phyloP scores from a whole-genome alignment of 2,113 vertebrate genomes.

The Rana temporaria region DNA sequence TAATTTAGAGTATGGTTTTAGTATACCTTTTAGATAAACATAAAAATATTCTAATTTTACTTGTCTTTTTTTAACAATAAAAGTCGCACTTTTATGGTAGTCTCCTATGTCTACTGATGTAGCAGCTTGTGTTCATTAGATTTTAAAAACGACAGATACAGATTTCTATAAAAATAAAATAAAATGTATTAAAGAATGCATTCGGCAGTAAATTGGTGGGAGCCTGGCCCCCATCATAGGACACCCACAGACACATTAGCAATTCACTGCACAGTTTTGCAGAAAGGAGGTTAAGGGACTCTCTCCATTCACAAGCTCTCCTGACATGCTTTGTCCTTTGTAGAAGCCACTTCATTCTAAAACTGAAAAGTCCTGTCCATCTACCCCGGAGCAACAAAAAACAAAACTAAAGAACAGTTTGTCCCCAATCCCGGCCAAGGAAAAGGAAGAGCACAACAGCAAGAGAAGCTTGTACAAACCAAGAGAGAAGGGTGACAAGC shows the following conservation, averaged over 20 bases:
- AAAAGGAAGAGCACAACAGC: background rate
- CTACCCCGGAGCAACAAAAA: slow-evolving; percentile 18
- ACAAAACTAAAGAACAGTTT: slow-evolving; percentile 44
- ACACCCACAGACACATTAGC: slow-evolving; percentile 26
- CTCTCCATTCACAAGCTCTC: slow-evolving; percentile 19
- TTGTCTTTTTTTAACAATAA: too few species aligned
- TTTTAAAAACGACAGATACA: background rate
- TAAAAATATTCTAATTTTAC: too few species aligned
- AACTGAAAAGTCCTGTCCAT: slow-evolving; percentile 34
- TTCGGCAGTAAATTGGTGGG: background rate
- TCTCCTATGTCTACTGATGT: too few species aligned
- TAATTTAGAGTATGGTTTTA: too few species aligned
- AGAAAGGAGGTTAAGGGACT: slow-evolving; percentile 24
- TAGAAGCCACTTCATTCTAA: slow-evolving; percentile 23
- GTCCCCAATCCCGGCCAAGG: slow-evolving; percentile 24
- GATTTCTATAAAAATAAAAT: background rate
- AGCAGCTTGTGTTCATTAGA: background rate
- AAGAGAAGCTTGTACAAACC: background rate
- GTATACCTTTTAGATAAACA: too few species aligned
- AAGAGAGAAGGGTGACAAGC: background rate
- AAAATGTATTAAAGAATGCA: background rate
- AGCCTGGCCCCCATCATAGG: background rate
- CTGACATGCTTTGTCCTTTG: slow-evolving; percentile 35
- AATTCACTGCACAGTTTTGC: slow-evolving; percentile 3
- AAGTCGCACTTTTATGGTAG: too few species aligned